Conservation (phyloP, 2,888 invertebrate species). For the Spodoptera littoralis region DNA sequence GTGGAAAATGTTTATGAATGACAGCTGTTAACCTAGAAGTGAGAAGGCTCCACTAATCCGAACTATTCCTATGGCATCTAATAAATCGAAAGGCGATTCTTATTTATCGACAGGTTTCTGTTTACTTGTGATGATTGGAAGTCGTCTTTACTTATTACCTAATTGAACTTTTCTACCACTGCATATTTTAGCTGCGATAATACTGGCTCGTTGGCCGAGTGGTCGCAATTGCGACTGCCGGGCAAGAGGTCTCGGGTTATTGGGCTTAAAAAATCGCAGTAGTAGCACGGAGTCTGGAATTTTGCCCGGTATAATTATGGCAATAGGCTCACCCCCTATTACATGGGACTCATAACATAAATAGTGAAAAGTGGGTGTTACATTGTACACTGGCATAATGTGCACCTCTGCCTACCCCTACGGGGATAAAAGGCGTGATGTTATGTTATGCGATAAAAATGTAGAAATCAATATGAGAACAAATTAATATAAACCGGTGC, state of each 20-base stretch:
- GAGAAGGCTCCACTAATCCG: conserved; percentile 46
- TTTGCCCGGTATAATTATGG: no score
- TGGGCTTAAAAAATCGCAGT: no score
- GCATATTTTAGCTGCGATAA: not conserved
- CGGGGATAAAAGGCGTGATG: no score
- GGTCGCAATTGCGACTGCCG: no score
- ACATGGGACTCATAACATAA: no score
- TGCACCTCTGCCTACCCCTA: no score
- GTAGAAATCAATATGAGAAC: conserved; percentile 1
- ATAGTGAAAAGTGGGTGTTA: no score
- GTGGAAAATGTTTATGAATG: conserved; percentile 35
- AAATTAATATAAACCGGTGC: conserved; percentile 8
- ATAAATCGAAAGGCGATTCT: conserved; percentile 60
- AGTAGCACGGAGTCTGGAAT: no score
- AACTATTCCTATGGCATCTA: conserved; percentile 40
- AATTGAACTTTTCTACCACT: conserved; percentile 31
- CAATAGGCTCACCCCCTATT: no score
- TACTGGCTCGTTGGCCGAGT: no score
- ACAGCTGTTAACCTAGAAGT: conserved; percentile 36
- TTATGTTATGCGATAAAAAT: not conserved
- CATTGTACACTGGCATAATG: no score
- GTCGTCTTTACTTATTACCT: conserved; percentile 66
- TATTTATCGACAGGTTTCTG: conserved; percentile 64
- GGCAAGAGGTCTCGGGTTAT: no score
- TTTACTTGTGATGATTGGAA: conserved; percentile 62